A percentile compares a stretch with the other conserved stretches of the same genome.
These are phyloP conservation scores for Temnothorax curvispinosus DNA, from an alignment of 1,140 invertebrate species.

Conservation along the genomic window DNA sequence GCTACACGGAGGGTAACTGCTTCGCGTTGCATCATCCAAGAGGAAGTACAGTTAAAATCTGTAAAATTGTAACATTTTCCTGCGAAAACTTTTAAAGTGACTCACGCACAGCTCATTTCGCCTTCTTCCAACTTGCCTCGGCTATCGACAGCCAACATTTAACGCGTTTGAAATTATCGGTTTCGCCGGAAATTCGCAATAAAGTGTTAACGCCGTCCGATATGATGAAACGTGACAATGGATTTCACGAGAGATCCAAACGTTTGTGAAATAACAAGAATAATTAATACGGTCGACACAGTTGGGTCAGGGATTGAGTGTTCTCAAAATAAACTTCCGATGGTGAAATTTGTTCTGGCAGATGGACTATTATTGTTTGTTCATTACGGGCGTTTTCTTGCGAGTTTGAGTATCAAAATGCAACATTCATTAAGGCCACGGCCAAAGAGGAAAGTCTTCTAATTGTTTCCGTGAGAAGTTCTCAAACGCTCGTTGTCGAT, in stretches of 20 bases:
- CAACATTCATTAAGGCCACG: constrained; percentile 53
- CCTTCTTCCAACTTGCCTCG: background rate
- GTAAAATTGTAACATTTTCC: constrained; percentile 27
- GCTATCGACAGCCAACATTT: background rate
- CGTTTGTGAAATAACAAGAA: background rate
- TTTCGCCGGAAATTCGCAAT: background rate
- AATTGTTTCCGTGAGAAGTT: constrained; percentile 40
- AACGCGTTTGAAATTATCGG: background rate
- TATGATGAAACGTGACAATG: background rate
- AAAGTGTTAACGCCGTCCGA: background rate
- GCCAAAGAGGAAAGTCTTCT: constrained; percentile 52
- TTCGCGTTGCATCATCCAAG: constrained; percentile 17
- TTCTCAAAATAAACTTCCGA: background rate
- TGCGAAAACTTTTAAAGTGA: constrained; percentile 26
- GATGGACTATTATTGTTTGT: constrained; percentile 9
- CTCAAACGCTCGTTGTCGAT: background rate
- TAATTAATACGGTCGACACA: constrained; percentile 10
- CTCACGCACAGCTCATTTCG: background rate
- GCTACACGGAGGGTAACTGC: background rate
- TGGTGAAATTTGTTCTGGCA: background rate
- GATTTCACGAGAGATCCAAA: background rate
- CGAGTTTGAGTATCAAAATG: background rate
- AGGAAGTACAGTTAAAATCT: constrained; percentile 23
- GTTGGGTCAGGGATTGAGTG: background rate
- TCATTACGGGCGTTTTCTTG: background rate